Conservation (phyloP, 2,113 vertebrate species). For the Lagopus muta region DNA sequence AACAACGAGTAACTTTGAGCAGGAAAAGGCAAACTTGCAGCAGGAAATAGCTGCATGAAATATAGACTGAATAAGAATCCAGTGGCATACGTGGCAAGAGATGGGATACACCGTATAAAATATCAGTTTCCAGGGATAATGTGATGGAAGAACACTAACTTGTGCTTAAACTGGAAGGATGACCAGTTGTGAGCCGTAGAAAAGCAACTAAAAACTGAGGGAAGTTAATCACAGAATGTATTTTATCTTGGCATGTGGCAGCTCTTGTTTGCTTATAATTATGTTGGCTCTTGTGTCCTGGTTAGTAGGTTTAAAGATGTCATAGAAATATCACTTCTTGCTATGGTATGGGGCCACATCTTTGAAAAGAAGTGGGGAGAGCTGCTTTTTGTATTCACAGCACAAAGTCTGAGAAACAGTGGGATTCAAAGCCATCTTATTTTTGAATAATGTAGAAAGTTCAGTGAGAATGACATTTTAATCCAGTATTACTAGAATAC, state of each 20-base stretch:
- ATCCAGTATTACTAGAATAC: not conserved
- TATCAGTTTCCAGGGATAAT: not conserved
- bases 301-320: not conserved
- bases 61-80: not conserved
- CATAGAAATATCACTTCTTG: not conserved
- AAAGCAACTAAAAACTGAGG: not conserved
- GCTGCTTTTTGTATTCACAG: not conserved
- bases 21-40: not conserved
- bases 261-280: not conserved
- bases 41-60: not conserved
- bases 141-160: not conserved
- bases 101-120: not conserved
- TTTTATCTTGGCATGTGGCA: not conserved
- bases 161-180: not conserved
- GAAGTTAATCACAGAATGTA: not conserved
- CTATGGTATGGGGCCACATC: not conserved
- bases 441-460: not conserved
- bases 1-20: not conserved
- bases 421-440: not conserved
- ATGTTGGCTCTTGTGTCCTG: not conserved
- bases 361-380: not conserved
- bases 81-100: not conserved
- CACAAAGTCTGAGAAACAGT: not conserved
- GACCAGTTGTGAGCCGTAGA: not conserved
- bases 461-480: not conserved